These are phyloP conservation scores for Formica exsecta DNA, from an alignment of 1,140 invertebrate species.

Conservation along the genomic window DNA sequence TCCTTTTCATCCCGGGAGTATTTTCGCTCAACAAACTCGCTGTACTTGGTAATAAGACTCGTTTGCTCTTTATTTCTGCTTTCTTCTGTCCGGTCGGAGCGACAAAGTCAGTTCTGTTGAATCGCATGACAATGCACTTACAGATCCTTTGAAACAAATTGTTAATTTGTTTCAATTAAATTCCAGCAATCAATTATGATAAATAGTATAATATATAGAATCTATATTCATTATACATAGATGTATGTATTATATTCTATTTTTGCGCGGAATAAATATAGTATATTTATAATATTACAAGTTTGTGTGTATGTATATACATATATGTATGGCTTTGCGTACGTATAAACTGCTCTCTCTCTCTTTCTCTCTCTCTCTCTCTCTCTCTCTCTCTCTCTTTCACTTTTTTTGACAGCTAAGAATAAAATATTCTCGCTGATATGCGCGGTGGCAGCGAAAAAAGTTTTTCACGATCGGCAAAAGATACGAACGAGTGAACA, in stretches of 20 bases:
- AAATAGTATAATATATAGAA: neutral
- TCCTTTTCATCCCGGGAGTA: conserved; percentile 17
- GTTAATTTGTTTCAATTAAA: conserved; percentile 3
- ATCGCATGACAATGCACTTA: conserved; percentile 1
- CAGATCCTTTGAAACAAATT: neutral
- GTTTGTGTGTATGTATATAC: neutral
- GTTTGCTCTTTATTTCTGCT: conserved; percentile 54
- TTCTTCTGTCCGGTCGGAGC: neutral
- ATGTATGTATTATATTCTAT: too few relatives aligned
- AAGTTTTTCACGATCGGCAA: conserved; percentile 5
- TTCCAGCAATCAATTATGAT: neutral
- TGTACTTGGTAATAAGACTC: conserved; percentile 54
- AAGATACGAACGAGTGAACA: conserved; percentile 27
- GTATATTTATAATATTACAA: neutral
- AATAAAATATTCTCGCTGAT: conserved; percentile 27
- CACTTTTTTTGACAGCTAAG: neutral
- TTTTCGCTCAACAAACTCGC: conserved; percentile 44
- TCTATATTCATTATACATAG: neutral
- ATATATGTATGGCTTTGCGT: neutral
- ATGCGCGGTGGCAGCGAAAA: conserved; percentile 19
- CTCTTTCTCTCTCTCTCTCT: neutral
- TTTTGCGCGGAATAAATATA: too few relatives aligned
- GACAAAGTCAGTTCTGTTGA: conserved; percentile 6
- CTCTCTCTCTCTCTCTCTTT: neutral
- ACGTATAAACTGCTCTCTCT: neutral